These are phyloP conservation scores for Iselma pallidipennis DNA, from an alignment of 2,888 invertebrate species.

Conservation along the genomic window DNA sequence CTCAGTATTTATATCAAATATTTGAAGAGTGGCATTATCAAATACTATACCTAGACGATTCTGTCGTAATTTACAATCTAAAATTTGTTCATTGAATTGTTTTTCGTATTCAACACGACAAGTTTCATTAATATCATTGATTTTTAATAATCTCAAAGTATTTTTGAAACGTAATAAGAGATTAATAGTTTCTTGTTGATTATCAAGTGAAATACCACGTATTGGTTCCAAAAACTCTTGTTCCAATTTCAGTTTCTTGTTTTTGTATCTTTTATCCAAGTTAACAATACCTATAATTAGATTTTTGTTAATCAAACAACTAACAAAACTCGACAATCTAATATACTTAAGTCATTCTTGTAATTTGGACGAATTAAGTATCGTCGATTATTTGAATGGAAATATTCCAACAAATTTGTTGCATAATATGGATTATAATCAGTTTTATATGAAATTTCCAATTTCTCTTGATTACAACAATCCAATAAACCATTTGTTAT, in stretches of 20 bases:
- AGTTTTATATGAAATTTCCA: constrained; percentile 2
- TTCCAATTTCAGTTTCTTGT: not conserved
- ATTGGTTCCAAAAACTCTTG: not conserved
- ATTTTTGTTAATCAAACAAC: not conserved
- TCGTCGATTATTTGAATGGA: not conserved
- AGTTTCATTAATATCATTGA: not conserved
- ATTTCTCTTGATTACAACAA: constrained; percentile 3
- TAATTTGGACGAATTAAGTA: constrained; percentile 10
- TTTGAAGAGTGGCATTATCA: not conserved
- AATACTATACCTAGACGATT: constrained; percentile 5
- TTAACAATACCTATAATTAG: constrained; percentile 4
- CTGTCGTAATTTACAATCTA: not conserved
- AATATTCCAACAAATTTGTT: constrained; percentile 4
- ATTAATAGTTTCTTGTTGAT: not conserved
- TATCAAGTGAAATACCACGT: constrained; percentile 11
- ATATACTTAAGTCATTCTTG: constrained; percentile 6
- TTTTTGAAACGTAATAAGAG: not conserved
- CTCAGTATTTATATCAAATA: constrained; percentile 11
- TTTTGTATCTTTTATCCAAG: constrained; percentile 4
- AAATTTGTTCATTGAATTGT: not conserved
- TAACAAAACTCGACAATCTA: not conserved
- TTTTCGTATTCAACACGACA: not conserved
- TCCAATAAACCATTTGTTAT: constrained; percentile 11
- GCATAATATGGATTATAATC: constrained; percentile 18
- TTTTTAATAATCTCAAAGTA: not conserved